phyloP scores from a whole-genome alignment of 2,113 vertebrate genomes.

The Phasianus colchicus region DNA sequence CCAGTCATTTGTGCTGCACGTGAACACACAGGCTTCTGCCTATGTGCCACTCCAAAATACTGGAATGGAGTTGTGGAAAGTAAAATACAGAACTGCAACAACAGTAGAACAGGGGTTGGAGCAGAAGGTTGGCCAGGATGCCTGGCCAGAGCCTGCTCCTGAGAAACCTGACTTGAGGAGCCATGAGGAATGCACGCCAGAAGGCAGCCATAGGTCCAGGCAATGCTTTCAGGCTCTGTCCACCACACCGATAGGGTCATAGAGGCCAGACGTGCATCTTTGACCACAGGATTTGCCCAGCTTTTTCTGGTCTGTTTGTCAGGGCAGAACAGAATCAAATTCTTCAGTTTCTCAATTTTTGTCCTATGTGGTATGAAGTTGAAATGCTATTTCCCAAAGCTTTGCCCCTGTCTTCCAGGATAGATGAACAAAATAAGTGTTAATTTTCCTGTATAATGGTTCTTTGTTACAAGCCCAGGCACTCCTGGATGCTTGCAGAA shows the following conservation, averaged over 20 bases:
- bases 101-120: background rate
- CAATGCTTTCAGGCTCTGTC: background rate
- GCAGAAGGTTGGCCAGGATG: constrained; percentile 61
- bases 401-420: background rate
- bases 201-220: background rate
- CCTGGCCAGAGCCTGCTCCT: constrained; percentile 47
- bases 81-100: constrained; percentile 20
- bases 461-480: background rate
- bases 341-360: background rate
- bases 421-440: background rate
- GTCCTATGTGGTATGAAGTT: background rate
- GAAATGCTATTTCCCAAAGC: background rate
- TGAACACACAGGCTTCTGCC: background rate
- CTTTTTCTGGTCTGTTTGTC: background rate
- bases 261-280: rapidly evolving
- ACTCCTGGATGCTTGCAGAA: constrained; percentile 6
- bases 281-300: background rate
- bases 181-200: background rate
- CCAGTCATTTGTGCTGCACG: rapidly evolving
- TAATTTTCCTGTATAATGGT: background rate
- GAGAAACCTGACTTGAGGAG: background rate
- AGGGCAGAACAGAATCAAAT: background rate
- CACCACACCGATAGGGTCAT: rapidly evolving
- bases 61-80: background rate
- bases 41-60: background rate